Conservation (phyloP, 1,140 invertebrate species). For the Teleogryllus occipitalis region DNA sequence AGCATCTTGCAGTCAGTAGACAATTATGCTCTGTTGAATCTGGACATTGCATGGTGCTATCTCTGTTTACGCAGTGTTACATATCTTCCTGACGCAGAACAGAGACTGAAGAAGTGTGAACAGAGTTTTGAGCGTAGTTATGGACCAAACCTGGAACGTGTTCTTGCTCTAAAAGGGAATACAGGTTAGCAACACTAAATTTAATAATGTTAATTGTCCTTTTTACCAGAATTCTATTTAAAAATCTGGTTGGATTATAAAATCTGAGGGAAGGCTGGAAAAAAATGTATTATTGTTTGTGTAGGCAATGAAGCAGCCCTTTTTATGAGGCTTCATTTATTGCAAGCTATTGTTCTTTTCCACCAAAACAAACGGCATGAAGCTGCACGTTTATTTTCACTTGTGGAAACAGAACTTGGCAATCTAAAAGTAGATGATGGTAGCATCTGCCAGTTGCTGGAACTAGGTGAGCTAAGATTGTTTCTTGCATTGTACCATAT, state of each 20-base stretch:
- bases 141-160: conserved; percentile 56
- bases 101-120: conserved; percentile 54
- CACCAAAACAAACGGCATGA: conserved; percentile 57
- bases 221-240: neutral
- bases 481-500: neutral
- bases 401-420: conserved; percentile 50
- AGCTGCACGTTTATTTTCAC: conserved; percentile 46
- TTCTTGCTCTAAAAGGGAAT: conserved; percentile 58
- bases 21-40: conserved; percentile 68
- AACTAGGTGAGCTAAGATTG: conserved; percentile 38
- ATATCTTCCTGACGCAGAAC: conserved; percentile 61
- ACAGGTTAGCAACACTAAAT: conserved; percentile 34
- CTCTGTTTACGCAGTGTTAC: conserved; percentile 59
- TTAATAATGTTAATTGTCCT: neutral
- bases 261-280: neutral
- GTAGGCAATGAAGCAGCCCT: conserved; percentile 61
- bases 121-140: conserved; percentile 57
- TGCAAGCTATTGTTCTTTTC: conserved; percentile 67
- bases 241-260: neutral
- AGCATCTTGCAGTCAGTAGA: conserved; percentile 60
- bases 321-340: conserved; percentile 62
- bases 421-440: conserved; percentile 52
- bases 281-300: conserved; percentile 11
- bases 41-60: conserved; percentile 82
- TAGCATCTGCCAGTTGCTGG: conserved; percentile 43